Evolutionary conservation across 2,113 vertebrate species (phyloP).

Genomic region (Pygoscelis adeliae): DNA sequence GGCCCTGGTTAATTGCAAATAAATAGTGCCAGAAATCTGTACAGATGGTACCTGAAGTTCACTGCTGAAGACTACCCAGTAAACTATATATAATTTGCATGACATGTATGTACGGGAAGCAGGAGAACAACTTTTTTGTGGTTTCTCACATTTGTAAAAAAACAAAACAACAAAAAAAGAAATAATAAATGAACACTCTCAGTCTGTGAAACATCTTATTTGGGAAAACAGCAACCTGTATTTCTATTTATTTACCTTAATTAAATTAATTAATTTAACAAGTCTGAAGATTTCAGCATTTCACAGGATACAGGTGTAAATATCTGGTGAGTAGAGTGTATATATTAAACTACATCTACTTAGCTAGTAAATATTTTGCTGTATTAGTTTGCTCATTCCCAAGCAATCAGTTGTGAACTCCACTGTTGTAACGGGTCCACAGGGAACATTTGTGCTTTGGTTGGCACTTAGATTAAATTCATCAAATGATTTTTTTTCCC

Average conservation of each 20-base stretch:
- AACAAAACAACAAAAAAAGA: neutral
- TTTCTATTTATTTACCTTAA: slow-evolving; percentile 34
- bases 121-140: slow-evolving; percentile 5
- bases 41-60: slow-evolving; percentile 74
- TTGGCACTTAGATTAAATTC: slow-evolving; percentile 59
- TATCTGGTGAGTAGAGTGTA: slow-evolving; percentile 18
- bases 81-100: slow-evolving; percentile 46
- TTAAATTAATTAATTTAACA: slow-evolving; percentile 48
- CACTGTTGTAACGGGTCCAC: neutral
- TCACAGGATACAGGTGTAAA: slow-evolving; percentile 38
- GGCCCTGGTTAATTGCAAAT: slow-evolving; percentile 74
- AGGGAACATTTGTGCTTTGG: slow-evolving; percentile 64
- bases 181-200: neutral
- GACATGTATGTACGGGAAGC: neutral
- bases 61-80: slow-evolving; percentile 36
- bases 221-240: neutral
- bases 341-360: neutral
- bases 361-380: slow-evolving; percentile 34
- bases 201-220: neutral
- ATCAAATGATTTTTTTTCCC: slow-evolving; percentile 39
- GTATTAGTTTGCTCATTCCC: slow-evolving; percentile 38
- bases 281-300: neutral
- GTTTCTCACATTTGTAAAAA: neutral
- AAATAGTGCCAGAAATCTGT: slow-evolving; percentile 67
- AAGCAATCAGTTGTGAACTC: slow-evolving; percentile 41